Evolutionary conservation across 2,888 invertebrate species (phyloP).

Genomic region (Melolontha melolontha): DNA sequence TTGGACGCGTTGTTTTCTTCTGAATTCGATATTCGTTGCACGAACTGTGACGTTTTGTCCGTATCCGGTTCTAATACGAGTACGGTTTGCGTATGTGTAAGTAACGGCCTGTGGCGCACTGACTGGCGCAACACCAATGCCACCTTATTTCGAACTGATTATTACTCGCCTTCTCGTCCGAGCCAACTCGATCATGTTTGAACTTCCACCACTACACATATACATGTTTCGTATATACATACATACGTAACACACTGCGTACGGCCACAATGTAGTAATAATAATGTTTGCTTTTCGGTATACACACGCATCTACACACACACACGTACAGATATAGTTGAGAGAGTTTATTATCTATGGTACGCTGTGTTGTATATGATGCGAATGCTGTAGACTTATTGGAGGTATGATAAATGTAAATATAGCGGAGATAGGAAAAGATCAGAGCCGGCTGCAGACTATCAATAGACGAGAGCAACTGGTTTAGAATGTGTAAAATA

Average conservation of each 20-base stretch:
- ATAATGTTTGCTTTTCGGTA: no score
- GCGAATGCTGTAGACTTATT: constrained; percentile 13
- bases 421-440: constrained; percentile 7
- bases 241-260: neutral
- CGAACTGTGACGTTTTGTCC: constrained; percentile 13
- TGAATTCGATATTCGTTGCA: no score
- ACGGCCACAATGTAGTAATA: no score
- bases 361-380: no score
- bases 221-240: neutral
- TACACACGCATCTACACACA: no score
- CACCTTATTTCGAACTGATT: constrained; percentile 30
- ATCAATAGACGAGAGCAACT: no score
- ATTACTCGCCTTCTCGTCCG: neutral
- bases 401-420: constrained; percentile 22
- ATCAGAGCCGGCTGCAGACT: constrained; percentile 14
- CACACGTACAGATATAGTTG: no score
- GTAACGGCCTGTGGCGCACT: constrained; percentile 7
- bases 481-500: no score
- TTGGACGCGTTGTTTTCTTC: no score
- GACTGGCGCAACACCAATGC: constrained; percentile 17
- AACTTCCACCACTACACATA: constrained; percentile 27
- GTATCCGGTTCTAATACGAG: constrained; percentile 1
- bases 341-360: no score
- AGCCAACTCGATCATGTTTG: constrained; percentile 8
- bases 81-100: constrained; percentile 7